phyloP scores from a whole-genome alignment of 2,113 vertebrate species.

The Tragelaphus strepsiceros region DNA sequence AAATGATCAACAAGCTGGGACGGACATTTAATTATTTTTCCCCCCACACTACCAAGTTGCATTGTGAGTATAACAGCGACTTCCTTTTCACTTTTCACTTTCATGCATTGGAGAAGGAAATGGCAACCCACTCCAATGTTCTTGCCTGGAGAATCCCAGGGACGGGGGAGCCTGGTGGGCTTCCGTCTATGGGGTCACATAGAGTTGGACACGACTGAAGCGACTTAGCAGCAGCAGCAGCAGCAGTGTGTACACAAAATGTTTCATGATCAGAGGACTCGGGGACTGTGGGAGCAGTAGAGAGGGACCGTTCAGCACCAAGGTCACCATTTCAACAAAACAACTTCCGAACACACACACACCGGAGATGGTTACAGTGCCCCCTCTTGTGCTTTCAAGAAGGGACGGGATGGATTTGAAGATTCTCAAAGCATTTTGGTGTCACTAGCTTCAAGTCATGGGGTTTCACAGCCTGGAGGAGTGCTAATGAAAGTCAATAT shows the following conservation, averaged over 20 bases:
- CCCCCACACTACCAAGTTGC: neutral
- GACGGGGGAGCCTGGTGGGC: too few relatives aligned
- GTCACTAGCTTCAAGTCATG: neutral
- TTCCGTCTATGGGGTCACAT: too few relatives aligned
- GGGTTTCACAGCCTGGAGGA: neutral
- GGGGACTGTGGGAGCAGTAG: neutral
- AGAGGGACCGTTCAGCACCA: neutral
- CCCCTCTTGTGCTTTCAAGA: neutral
- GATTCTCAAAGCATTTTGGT: neutral
- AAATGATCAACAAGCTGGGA: neutral
- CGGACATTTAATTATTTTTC: neutral
- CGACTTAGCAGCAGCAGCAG: too few relatives aligned
- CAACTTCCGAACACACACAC: neutral
- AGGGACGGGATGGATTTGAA: neutral
- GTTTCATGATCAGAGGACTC: neutral
- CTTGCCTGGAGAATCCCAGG: too few relatives aligned
- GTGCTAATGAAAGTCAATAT: neutral
- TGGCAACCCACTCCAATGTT: too few relatives aligned
- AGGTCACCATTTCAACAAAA: neutral
- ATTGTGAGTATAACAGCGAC: neutral
- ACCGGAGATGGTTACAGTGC: neutral
- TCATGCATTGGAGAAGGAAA: too few relatives aligned
- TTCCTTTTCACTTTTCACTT: too few relatives aligned
- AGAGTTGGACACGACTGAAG: too few relatives aligned
- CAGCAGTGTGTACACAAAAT: too few relatives aligned